phyloP scores from a whole-genome alignment of 2,113 vertebrate species.

The Pelecanus crispus region DNA sequence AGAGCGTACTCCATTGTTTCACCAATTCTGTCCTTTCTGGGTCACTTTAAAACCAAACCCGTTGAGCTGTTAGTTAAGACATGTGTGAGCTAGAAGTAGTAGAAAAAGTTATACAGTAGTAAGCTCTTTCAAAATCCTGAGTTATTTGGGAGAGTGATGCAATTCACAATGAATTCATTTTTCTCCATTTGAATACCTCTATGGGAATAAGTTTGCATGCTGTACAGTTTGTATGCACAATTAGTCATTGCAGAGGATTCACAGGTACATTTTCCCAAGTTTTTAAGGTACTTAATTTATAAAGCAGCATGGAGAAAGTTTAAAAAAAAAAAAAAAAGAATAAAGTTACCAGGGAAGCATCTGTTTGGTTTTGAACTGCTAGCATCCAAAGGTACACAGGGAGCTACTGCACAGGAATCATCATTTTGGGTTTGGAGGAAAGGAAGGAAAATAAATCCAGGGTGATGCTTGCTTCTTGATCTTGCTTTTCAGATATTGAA shows the following conservation, averaged over 20 bases:
- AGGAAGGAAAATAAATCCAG: neutral
- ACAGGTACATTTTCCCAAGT: neutral
- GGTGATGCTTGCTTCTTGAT: neutral
- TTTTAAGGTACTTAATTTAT: neutral
- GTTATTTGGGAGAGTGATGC: neutral
- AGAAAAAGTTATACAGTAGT: neutral
- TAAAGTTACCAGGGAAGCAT: neutral
- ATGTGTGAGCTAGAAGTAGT: neutral
- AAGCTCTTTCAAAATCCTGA: neutral
- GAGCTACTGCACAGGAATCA: neutral
- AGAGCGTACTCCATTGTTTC: neutral
- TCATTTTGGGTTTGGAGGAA: neutral
- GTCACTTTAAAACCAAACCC: neutral
- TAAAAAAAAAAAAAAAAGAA: too few species aligned
- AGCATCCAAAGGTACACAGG: neutral
- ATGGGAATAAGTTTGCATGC: neutral
- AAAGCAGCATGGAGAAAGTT: fast-evolving
- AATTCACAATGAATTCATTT: neutral
- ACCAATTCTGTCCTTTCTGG: neutral
- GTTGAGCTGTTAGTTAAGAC: neutral
- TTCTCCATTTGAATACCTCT: neutral
- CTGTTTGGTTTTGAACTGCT: neutral
- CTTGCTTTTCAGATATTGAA: neutral
- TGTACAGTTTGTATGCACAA: neutral
- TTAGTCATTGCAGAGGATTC: neutral